Conservation (phyloP, 2,113 vertebrate species). For the Poeciliopsis retropinna region DNA sequence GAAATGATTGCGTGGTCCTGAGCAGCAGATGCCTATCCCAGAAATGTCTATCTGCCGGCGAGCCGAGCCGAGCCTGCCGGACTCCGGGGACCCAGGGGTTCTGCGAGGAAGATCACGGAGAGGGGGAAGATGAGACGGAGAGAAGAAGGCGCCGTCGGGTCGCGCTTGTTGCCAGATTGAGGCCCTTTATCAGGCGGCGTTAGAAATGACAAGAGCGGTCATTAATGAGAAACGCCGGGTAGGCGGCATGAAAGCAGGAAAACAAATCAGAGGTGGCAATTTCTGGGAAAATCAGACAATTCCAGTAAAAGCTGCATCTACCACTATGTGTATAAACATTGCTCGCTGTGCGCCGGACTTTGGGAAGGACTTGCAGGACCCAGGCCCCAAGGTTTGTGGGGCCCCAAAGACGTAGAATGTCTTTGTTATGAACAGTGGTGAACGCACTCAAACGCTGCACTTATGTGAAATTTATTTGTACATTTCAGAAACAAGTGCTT, state of each 20-base stretch:
- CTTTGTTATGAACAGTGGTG: too few species aligned
- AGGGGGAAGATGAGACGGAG: slow-evolving; percentile 35
- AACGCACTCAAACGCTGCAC: too few species aligned
- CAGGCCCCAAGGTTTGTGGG: too few species aligned
- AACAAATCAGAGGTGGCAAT: neutral
- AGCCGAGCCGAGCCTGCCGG: slow-evolving; percentile 68
- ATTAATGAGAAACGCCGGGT: slow-evolving; percentile 33
- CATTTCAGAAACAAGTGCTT: too few species aligned
- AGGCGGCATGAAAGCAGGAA: slow-evolving; percentile 7
- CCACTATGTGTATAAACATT: neutral
- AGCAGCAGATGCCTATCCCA: slow-evolving; percentile 76
- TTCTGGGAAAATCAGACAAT: slow-evolving; percentile 4
- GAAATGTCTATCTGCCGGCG: slow-evolving; percentile 75
- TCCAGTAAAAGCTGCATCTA: neutral
- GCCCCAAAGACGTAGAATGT: too few species aligned
- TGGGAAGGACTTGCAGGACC: too few species aligned
- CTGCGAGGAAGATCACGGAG: slow-evolving; percentile 47
- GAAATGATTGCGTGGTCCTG: slow-evolving; percentile 80
- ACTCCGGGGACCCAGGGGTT: slow-evolving; percentile 61
- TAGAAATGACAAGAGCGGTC: slow-evolving; percentile 38
- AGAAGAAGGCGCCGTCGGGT: slow-evolving; percentile 35
- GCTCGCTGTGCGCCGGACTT: neutral
- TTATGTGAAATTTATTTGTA: too few species aligned
- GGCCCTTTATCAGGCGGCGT: slow-evolving; percentile 40
- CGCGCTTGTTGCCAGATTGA: slow-evolving; percentile 36